These are phyloP conservation scores for Sepiola atlantica DNA, from an alignment of 2,888 invertebrate species.

Conservation along the genomic window DNA sequence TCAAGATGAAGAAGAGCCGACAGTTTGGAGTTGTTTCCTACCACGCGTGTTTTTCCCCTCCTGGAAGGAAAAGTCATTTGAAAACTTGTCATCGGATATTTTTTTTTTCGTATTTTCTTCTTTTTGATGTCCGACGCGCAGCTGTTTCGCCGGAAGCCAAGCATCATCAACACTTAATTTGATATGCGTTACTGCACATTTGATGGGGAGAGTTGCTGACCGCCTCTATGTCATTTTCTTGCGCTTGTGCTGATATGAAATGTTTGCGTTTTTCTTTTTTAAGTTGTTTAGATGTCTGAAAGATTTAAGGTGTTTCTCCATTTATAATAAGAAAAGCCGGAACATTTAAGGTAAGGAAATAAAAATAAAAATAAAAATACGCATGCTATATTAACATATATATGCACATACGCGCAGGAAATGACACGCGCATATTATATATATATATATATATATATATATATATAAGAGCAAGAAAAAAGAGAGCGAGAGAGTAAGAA, in stretches of 20 bases:
- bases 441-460: no score
- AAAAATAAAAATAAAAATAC: neutral
- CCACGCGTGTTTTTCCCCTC: neutral
- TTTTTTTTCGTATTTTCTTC: neutral
- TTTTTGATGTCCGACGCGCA: neutral
- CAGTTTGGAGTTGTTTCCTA: neutral
- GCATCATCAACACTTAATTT: slow-evolving; percentile 32
- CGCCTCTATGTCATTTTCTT: neutral
- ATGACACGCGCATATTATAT: no score
- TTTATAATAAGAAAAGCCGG: neutral
- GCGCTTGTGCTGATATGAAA: neutral
- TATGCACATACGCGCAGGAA: no score
- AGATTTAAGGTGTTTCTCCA: neutral
- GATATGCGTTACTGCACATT: slow-evolving; percentile 13
- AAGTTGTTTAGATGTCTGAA: neutral
- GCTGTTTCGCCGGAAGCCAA: neutral
- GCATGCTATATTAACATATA: no score
- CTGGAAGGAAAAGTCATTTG: neutral
- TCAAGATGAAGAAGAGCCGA: slow-evolving; percentile 1
- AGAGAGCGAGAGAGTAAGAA: no score
- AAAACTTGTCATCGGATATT: neutral
- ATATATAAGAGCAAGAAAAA: no score
- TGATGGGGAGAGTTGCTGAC: neutral
- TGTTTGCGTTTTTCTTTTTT: neutral
- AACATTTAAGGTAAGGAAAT: neutral